Evolutionary conservation across 2,113 vertebrate genomes (phyloP).

Genomic region (Taurulus bubalis): DNA sequence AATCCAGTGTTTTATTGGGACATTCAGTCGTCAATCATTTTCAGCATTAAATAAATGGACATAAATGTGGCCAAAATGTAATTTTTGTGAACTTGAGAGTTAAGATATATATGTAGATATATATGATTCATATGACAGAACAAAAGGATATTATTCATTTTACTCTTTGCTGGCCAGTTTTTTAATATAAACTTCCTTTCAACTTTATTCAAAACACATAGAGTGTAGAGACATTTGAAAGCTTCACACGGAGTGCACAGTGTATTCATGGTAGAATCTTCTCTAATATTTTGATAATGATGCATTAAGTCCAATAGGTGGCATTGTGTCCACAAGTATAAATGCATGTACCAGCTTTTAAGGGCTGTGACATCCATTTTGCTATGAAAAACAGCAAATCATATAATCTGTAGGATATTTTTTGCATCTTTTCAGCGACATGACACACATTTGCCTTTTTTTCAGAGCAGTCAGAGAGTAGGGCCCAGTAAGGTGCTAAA

Average conservation of each 20-base stretch:
- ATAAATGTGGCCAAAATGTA: background rate
- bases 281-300: background rate
- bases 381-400: background rate
- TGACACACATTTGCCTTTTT: conserved; percentile 1
- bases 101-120: background rate
- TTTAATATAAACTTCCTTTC: background rate
- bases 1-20: background rate
- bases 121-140: too few relatives aligned
- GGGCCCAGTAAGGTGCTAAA: background rate
- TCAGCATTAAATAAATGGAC: background rate
- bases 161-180: background rate
- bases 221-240: background rate
- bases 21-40: background rate
- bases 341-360: background rate
- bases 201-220: background rate
- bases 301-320: conserved; percentile 54
- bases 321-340: conserved; percentile 36
- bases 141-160: background rate
- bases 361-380: background rate
- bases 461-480: background rate
- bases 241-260: background rate
- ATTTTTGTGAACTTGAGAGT: background rate
- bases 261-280: background rate
- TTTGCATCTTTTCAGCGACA: conserved; percentile 2
- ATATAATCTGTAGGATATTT: conserved; percentile 3